Conservation (phyloP, 2,888 invertebrate species). For the Aphidius colemani region DNA sequence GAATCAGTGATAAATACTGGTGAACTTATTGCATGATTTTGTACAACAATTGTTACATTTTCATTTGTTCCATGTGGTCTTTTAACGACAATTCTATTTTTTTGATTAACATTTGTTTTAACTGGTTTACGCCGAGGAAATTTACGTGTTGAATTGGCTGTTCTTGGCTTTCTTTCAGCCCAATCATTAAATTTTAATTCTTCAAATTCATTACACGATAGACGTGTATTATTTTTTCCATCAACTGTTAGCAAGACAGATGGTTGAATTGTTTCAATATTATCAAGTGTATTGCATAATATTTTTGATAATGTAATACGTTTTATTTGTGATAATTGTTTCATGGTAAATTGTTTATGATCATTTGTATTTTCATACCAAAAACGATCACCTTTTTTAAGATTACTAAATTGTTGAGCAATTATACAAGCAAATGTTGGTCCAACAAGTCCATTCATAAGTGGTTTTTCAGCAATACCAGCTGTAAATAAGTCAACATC, state of each 20-base stretch:
- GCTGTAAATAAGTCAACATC: slow-evolving; percentile 86
- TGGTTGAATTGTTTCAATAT: slow-evolving; percentile 72
- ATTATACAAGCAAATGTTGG: slow-evolving; percentile 89
- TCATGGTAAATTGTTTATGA: slow-evolving; percentile 75
- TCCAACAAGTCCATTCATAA: slow-evolving; percentile 80
- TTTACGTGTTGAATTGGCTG: not conserved
- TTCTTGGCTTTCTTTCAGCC: slow-evolving; percentile 59
- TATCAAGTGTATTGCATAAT: slow-evolving; percentile 70
- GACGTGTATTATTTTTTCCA: slow-evolving; percentile 65
- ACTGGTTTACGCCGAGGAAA: slow-evolving; percentile 35
- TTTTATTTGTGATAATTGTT: slow-evolving; percentile 76
- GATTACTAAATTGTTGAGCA: slow-evolving; percentile 81
- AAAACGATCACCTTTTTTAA: slow-evolving; percentile 78
- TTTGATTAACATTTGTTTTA: slow-evolving; percentile 47
- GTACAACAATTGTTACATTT: slow-evolving; percentile 50
- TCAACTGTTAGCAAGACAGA: slow-evolving; percentile 72
- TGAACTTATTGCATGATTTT: slow-evolving; percentile 52
- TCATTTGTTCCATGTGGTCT: slow-evolving; percentile 45
- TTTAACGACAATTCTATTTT: slow-evolving; percentile 47
- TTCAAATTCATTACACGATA: slow-evolving; percentile 64
- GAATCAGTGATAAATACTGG: slow-evolving; percentile 51
- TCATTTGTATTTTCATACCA: slow-evolving; percentile 79
- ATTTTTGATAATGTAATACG: slow-evolving; percentile 75
- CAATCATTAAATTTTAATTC: slow-evolving; percentile 69
- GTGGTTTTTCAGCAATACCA: slow-evolving; percentile 80